These are phyloP conservation scores for Hemaris fuciformis DNA, from an alignment of 2,888 invertebrate genomes.

Conservation along the genomic window DNA sequence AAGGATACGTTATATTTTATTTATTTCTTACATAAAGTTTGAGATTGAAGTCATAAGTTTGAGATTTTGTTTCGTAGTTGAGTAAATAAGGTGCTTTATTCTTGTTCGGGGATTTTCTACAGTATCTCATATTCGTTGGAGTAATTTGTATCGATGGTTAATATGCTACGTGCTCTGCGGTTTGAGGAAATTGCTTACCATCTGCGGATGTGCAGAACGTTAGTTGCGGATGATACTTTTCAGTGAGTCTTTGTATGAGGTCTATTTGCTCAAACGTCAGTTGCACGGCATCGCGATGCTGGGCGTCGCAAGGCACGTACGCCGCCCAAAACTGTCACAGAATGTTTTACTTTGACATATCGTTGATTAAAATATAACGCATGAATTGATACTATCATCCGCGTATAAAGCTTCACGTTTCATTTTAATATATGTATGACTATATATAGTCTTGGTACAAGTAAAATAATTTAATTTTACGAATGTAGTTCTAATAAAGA, in stretches of 20 bases:
- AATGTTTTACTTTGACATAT: slow-evolving; percentile 39
- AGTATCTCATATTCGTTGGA: not conserved
- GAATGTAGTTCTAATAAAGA: no score
- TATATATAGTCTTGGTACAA: no score
- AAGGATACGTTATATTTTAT: not conserved
- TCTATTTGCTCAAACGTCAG: slow-evolving; percentile 93
- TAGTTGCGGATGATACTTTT: slow-evolving; percentile 89
- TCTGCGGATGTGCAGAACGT: slow-evolving; percentile 89
- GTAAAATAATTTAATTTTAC: no score
- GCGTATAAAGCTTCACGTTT: not conserved
- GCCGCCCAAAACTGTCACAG: slow-evolving; percentile 91
- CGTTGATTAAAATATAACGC: slow-evolving; percentile 42
- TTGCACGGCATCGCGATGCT: slow-evolving; percentile 92
- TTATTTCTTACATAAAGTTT: not conserved
- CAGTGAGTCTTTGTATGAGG: slow-evolving; percentile 90
- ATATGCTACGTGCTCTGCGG: not conserved
- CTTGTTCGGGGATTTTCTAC: not conserved
- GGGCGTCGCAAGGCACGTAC: slow-evolving; percentile 91
- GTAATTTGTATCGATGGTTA: not conserved
- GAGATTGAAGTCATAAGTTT: not conserved
- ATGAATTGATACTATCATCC: not conserved
- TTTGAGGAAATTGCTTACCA: slow-evolving; percentile 73
- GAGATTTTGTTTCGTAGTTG: not conserved
- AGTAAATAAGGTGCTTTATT: not conserved
- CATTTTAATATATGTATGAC: no score